phyloP scores from a whole-genome alignment of 2,888 invertebrate species.

The Agrochola lychnidis region DNA sequence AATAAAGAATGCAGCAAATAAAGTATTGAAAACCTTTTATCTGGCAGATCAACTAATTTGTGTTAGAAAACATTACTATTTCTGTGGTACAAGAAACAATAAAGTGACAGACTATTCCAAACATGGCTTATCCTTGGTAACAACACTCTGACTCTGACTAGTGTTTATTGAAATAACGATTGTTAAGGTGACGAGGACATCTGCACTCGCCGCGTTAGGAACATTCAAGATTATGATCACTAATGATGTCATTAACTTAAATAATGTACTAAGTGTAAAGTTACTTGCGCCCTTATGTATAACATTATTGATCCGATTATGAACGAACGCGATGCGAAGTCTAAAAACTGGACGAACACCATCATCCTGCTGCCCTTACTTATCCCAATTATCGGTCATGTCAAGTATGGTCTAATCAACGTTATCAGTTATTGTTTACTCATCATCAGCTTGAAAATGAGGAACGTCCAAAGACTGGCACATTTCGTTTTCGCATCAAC shows the following conservation, averaged over 20 bases:
- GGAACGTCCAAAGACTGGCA: background rate
- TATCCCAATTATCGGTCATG: no score
- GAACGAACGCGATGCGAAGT: background rate
- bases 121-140: background rate
- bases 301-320: background rate
- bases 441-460: background rate
- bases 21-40: background rate
- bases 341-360: background rate
- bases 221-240: background rate
- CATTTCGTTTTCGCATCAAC: background rate
- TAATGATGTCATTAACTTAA: background rate
- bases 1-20: no score
- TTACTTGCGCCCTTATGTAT: background rate
- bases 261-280: background rate
- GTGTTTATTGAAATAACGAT: conserved; percentile 4
- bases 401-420: background rate
- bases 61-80: background rate
- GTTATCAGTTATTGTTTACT: background rate
- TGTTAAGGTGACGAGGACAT: background rate
- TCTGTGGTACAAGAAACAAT: conserved; percentile 1
- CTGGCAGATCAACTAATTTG: background rate
- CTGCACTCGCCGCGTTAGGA: background rate
- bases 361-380: background rate
- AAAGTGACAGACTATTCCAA: conserved; percentile 8
- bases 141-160: conserved; percentile 29